Evolutionary conservation across 64 coral and sea anemone genomes (phyloP), one percentile per base, ranked within the genome.

Genomic region (Montipora efflorescens): DNA sequence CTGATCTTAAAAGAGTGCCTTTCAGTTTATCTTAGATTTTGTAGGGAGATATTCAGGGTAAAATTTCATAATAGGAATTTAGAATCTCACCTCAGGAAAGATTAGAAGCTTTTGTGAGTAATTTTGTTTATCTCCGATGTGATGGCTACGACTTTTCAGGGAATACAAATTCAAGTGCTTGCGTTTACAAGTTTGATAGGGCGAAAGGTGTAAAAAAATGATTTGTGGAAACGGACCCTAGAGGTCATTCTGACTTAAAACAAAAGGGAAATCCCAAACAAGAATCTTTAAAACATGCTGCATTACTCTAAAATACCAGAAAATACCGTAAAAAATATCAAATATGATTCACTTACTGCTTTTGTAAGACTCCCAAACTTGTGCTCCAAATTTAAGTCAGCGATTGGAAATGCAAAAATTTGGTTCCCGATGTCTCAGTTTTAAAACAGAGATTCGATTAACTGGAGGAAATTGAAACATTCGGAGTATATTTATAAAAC

Each of bases 391-490:
- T 21, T 10, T 0, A 1, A 59, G 47, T 12, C 19, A 36, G 28
- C 44, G 75, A 18, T 18, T 89, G 16, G 22, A 22, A 22, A 77
- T 59, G 46, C 36, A 45, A 89, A 75, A 12, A 77, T 76, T 78
- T 43, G 19, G 4, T n/a, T 59, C 51, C 28, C 73, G 89, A 64
- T 89, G 46, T 73, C 59, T 47, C 76, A 89, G 48, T 85, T 88
- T 95, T 92, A 95, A 97, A 95, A 79, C 79, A 78, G 61, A 89
- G 75, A 87, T 80, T 95, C 93, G 79, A 98, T 98, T 98, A 94
- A 94, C 93, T 95, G 87, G 82, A 92, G 94, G 82, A 91, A 97
- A 97, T 95, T 97, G 93, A 97, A 95, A 95, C 93, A 97, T 87
- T 97, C 91, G 25, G 61, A 75, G 84, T 90, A 95, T 97, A 95